phyloP scores from a whole-genome alignment of 2,797 vertebrate genomes.

The Sebastes melanostomus region DNA sequence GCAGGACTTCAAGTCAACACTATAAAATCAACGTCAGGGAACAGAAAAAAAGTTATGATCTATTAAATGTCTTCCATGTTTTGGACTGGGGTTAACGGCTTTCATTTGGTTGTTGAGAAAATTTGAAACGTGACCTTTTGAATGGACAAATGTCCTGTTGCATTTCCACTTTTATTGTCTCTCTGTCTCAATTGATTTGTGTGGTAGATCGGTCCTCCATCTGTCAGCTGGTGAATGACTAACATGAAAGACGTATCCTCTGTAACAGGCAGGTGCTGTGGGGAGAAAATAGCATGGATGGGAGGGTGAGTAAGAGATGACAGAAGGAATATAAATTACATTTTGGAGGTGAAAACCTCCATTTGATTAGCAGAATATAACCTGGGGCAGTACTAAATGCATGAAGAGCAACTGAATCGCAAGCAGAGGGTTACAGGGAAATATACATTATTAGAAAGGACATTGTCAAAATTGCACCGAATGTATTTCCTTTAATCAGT shows the following conservation, averaged over 20 bases:
- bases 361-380: slow-evolving; percentile 13
- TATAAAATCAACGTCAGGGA: not conserved
- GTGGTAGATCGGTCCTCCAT: not conserved
- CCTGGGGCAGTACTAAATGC: slow-evolving; percentile 12
- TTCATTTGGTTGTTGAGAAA: not conserved
- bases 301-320: not conserved
- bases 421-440: not conserved
- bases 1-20: not conserved
- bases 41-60: not conserved
- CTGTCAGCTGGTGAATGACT: slow-evolving; percentile 14
- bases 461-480: slow-evolving; percentile 1
- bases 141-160: slow-evolving; percentile 1
- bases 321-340: not conserved
- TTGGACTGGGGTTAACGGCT: not conserved
- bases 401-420: slow-evolving; percentile 9
- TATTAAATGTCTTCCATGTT: not conserved
- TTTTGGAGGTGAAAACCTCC: not conserved
- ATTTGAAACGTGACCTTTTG: not conserved
- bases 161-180: not conserved
- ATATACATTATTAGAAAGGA: slow-evolving; percentile 18
- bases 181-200: not conserved
- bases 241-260: slow-evolving; percentile 5
- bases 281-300: not conserved
- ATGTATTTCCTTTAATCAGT: slow-evolving; percentile 2
- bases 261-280: not conserved